Conservation (phyloP, 2,888 invertebrate species). For the Drosophila dives region DNA sequence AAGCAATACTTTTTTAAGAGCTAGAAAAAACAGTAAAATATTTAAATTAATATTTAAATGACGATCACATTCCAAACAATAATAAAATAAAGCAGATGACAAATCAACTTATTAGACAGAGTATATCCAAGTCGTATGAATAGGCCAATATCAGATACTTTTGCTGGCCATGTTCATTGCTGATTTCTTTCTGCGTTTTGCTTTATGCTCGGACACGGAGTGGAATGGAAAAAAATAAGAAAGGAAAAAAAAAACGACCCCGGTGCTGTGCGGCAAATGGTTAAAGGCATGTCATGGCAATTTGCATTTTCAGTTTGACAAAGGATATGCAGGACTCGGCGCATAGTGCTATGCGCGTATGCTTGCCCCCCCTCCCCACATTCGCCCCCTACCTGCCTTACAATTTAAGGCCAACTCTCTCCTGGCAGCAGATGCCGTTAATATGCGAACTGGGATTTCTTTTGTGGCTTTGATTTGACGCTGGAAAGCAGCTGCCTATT, state of each 20-base stretch:
- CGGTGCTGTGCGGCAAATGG: constrained; percentile 60
- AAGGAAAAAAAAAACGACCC: constrained; percentile 13
- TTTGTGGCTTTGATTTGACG: constrained; percentile 76
- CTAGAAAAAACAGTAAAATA: background rate
- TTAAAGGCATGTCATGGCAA: constrained; percentile 79
- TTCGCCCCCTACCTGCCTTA: background rate
- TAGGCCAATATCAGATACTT: background rate
- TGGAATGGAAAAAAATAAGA: constrained; percentile 36
- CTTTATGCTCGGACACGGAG: constrained; percentile 60
- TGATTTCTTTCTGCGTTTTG: constrained; percentile 75
- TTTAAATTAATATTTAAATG: background rate
- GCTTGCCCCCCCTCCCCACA: constrained; percentile 2
- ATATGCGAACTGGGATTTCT: constrained; percentile 78
- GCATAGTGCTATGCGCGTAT: constrained; percentile 9
- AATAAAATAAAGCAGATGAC: background rate
- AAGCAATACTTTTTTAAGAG: background rate
- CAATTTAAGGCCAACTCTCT: constrained; percentile 28
- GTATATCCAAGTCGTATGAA: constrained; percentile 20
- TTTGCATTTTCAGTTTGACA: constrained; percentile 79
- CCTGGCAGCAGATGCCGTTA: constrained; percentile 71
- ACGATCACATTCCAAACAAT: background rate
- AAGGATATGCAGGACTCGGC: constrained; percentile 71
- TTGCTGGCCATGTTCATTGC: constrained; percentile 47
- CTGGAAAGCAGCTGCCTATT: constrained; percentile 19
- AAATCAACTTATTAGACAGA: background rate